A percentile compares a stretch with the other conserved stretches of the same genome.
Evolutionary conservation across 2,888 invertebrate species (phyloP).

Genomic region (Tachina fera): DNA sequence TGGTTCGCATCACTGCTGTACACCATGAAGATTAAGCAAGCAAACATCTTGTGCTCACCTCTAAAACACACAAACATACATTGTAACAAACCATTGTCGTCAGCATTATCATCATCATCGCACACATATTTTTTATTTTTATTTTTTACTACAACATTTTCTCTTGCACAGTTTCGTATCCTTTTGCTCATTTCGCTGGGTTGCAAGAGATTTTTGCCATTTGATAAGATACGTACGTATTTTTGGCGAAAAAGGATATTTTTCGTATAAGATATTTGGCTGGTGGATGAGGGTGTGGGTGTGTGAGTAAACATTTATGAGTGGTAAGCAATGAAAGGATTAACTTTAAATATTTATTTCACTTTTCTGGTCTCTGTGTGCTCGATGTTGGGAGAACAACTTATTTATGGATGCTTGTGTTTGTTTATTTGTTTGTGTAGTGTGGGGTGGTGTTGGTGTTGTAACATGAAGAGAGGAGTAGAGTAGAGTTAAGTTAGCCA

Average conservation of each 20-base stretch:
- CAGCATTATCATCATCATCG: slow-evolving; percentile 62
- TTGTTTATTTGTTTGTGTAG: too few relatives aligned
- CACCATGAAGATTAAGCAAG: too few relatives aligned
- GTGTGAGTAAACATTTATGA: slow-evolving; percentile 68
- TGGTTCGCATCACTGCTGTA: too few relatives aligned
- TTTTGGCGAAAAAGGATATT: slow-evolving; percentile 72
- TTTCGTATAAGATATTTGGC: slow-evolving; percentile 46
- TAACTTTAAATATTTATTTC: slow-evolving; percentile 66
- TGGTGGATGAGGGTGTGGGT: background rate
- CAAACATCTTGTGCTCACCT: too few relatives aligned
- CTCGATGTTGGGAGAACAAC: slow-evolving; percentile 14
- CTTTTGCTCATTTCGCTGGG: slow-evolving; percentile 32
- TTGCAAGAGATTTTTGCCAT: slow-evolving; percentile 64
- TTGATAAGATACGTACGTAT: slow-evolving; percentile 47
- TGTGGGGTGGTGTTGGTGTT: background rate
- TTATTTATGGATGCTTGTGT: slow-evolving; percentile 33
- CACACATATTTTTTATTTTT: slow-evolving; percentile 60
- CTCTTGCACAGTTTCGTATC: slow-evolving; percentile 3
- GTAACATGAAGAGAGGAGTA: background rate
- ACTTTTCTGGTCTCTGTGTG: slow-evolving; percentile 25
- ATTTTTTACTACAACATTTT: background rate
- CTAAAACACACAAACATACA: slow-evolving; percentile 28
- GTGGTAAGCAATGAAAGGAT: slow-evolving; percentile 65
- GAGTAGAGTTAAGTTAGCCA: slow-evolving; percentile 29
- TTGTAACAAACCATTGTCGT: slow-evolving; percentile 40